These are phyloP conservation scores for Apis cerana DNA, from an alignment of 1,140 invertebrate genomes.

Conservation along the genomic window DNA sequence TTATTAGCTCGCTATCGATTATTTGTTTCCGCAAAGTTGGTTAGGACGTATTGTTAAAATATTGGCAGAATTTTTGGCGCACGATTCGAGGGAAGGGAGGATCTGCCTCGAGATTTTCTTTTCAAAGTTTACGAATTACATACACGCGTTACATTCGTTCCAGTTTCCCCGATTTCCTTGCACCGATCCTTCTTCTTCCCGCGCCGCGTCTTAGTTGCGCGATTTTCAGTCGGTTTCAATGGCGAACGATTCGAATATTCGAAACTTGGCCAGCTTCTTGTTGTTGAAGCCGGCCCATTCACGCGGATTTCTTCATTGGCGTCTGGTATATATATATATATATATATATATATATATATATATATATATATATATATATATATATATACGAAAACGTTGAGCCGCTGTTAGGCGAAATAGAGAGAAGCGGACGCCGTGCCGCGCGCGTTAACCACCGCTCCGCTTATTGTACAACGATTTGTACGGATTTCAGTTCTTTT, in stretches of 20 bases:
- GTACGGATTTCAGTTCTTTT: constrained; percentile 45
- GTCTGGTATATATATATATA: constrained; percentile 18
- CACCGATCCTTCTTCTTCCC: constrained; percentile 14
- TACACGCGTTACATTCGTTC: constrained; percentile 22
- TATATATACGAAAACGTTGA: neutral
- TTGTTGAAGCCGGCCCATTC: constrained; percentile 14
- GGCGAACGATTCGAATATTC: constrained; percentile 14
- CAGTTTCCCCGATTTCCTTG: constrained; percentile 22
- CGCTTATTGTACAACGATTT: constrained; percentile 44
- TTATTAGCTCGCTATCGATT: neutral
- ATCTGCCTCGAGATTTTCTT: neutral
- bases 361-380: neutral
- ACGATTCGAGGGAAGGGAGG: neutral
- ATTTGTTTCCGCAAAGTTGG: neutral
- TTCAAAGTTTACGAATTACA: neutral
- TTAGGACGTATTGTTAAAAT: neutral
- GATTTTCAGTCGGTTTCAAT: constrained; percentile 5
- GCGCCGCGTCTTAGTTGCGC: constrained; percentile 38
- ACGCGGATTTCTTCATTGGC: constrained; percentile 34
- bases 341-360: no score
- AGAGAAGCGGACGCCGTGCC: constrained; percentile 12
- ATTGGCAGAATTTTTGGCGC: neutral
- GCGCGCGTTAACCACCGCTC: constrained; percentile 32
- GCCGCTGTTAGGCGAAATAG: constrained; percentile 16
- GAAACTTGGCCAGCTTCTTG: constrained; percentile 31